A percentile compares a stretch with the other conserved stretches of the same genome.
These are phyloP conservation scores for Mesochorus sp. DNA, from an alignment of 2,888 invertebrate species.

Conservation along the genomic window DNA sequence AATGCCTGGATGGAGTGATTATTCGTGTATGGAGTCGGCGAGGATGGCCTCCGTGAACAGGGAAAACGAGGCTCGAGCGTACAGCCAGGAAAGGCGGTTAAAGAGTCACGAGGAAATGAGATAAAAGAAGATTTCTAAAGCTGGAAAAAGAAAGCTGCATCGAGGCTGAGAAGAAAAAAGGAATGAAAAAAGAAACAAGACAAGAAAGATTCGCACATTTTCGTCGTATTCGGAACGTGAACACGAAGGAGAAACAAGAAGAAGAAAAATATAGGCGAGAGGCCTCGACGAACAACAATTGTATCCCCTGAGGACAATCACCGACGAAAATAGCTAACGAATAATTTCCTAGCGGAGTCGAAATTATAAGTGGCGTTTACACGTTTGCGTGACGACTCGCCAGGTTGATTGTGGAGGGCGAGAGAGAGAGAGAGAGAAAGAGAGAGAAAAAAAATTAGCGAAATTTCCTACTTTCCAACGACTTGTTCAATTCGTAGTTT, in stretches of 20 bases:
- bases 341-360: constrained; percentile 44
- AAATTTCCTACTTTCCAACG: background rate
- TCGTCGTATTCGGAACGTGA: constrained; percentile 2
- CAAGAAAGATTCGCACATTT: constrained; percentile 42
- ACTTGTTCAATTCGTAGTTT: background rate
- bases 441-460: background rate
- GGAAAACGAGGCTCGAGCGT: constrained; percentile 74
- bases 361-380: constrained; percentile 47
- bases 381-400: constrained; percentile 12
- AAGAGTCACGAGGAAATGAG: constrained; percentile 25
- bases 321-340: constrained; percentile 47
- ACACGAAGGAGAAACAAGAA: constrained; percentile 1
- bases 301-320: background rate
- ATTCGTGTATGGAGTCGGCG: constrained; percentile 75
- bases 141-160: too few species aligned
- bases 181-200: constrained; percentile 47
- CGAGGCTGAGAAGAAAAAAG: constrained; percentile 6
- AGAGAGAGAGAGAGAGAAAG: background rate
- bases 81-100: constrained; percentile 40
- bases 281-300: constrained; percentile 5
- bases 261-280: background rate
- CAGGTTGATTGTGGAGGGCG: too few species aligned
- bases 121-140: too few species aligned
- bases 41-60: constrained; percentile 78
- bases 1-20: constrained; percentile 77